Conservation (phyloP, 2,797 vertebrate genomes). For the Meda fulgida region DNA sequence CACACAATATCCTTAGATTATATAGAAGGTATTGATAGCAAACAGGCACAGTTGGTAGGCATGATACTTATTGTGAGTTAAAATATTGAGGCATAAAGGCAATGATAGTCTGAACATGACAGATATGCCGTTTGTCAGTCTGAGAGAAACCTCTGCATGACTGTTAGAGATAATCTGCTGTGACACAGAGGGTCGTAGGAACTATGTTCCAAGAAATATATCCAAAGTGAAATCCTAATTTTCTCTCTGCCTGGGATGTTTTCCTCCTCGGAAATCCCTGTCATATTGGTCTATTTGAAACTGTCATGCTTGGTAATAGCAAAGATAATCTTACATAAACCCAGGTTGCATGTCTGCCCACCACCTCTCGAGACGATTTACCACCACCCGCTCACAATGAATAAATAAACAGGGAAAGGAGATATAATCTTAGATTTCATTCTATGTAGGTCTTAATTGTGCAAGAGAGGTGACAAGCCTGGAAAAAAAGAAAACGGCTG, state of each 20-base stretch:
- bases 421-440: constrained; percentile 57
- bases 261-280: constrained; percentile 65
- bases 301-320: constrained; percentile 67
- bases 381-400: constrained; percentile 71
- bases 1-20: constrained; percentile 53
- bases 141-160: constrained; percentile 23
- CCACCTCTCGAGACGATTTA: constrained; percentile 70
- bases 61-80: constrained; percentile 12
- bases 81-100: constrained; percentile 16
- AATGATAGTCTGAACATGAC: constrained; percentile 13
- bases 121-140: constrained; percentile 25
- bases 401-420: constrained; percentile 77
- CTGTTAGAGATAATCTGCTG: constrained; percentile 41
- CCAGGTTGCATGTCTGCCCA: constrained; percentile 62
- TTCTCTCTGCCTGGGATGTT: constrained; percentile 13
- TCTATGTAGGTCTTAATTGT: constrained; percentile 54
- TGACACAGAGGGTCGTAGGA: constrained; percentile 4
- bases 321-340: constrained; percentile 75
- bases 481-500: constrained; percentile 26
- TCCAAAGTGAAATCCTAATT: constrained; percentile 42
- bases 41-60: constrained; percentile 62
- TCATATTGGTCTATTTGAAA: constrained; percentile 70
- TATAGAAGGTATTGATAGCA: constrained; percentile 58
- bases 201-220: constrained; percentile 20
- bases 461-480: constrained; percentile 51